Base-by-base conservation (phyloP, 2,113 vertebrate genomes). In the Hypomesus transpacificus region DNA sequence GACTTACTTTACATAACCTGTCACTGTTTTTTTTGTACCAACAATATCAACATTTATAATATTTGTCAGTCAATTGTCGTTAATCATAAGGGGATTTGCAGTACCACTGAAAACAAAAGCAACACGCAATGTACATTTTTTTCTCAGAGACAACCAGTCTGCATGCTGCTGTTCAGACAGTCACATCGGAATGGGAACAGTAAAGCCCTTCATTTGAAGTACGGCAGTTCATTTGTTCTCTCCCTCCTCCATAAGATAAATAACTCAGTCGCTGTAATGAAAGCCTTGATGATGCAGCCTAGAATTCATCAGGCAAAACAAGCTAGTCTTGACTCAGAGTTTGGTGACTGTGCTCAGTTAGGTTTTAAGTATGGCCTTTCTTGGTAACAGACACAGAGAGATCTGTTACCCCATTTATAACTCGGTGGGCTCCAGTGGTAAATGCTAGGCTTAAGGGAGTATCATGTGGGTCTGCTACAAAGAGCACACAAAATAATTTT, bases 401-500 rank as follows among this genome's bases (percentile, higher is more conserved):
- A 75, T 80, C 79, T 39, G 75, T 79, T 78, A 70, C 63, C 82
- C 87, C 89, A 91, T 92, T 90, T 91, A 89, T 92, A 91, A 89
- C 87, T 39, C 28, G 50, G 74, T 72, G 78, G 83, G 82, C 88
- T 90, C 79, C 82, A 86, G 82, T 86, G 76, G 80, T 89, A 90
- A 90, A 88, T 84, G 80, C 86, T 75, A 51, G 88, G 87, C 87
- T 90, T 91, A 90, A 70, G 77, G 76, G 78, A 75, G 84, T 80
- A 85, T 91, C 89, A 89, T 78, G 80, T 86, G 83, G 84, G 78
- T 72, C 81, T 17, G 74, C 73, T 77, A 88, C 89, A 91, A 91
- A 90, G 87, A 84, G 80, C 75, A 66, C 62, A 84, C 85, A 86
- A 91, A 92, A 92, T 88, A 88, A 91, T 90, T 91, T 90, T 84